Percentiles rank a stretch among this genome's conserved stretches.
These are phyloP conservation scores for Dolomedes plantarius DNA, from an alignment of 2,888 invertebrate genomes.

Conservation along the genomic window DNA sequence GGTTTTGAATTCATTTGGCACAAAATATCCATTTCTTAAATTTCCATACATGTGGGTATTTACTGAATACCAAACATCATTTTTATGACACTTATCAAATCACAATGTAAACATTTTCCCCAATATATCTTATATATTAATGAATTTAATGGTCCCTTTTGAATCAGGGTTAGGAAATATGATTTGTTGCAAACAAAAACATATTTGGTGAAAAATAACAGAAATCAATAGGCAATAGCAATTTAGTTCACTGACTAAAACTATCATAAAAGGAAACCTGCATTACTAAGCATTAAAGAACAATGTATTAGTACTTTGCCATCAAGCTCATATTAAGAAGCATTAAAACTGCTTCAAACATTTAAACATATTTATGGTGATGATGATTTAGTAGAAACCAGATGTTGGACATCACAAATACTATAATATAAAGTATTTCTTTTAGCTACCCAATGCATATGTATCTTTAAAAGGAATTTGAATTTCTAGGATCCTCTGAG, in stretches of 20 bases:
- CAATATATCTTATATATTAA: not conserved
- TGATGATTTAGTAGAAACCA: not conserved
- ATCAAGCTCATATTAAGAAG: slow-evolving; percentile 16
- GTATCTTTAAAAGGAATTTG: not conserved
- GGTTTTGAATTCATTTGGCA: too few relatives aligned
- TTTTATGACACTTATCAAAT: too few relatives aligned
- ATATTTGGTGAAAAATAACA: not conserved
- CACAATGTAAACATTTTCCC: too few relatives aligned
- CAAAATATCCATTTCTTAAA: too few relatives aligned
- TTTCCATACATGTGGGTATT: too few relatives aligned
- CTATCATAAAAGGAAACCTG: too few relatives aligned
- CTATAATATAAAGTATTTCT: not conserved
- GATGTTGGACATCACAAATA: not conserved
- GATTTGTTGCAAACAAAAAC: not conserved
- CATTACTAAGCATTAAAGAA: too few relatives aligned
- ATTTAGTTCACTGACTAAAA: not conserved
- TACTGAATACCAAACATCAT: too few relatives aligned
- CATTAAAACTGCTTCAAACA: slow-evolving; percentile 6
- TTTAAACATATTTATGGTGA: not conserved
- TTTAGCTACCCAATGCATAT: not conserved
- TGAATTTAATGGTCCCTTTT: not conserved
- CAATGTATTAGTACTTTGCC: slow-evolving; percentile 3
- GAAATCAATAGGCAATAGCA: not conserved
- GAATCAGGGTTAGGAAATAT: not conserved
- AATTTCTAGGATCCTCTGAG: slow-evolving; percentile 4